A percentile compares a stretch with the other conserved stretches of the same genome.
phyloP scores from a whole-genome alignment of 2,113 vertebrate species.

The Pluvialis apricaria region DNA sequence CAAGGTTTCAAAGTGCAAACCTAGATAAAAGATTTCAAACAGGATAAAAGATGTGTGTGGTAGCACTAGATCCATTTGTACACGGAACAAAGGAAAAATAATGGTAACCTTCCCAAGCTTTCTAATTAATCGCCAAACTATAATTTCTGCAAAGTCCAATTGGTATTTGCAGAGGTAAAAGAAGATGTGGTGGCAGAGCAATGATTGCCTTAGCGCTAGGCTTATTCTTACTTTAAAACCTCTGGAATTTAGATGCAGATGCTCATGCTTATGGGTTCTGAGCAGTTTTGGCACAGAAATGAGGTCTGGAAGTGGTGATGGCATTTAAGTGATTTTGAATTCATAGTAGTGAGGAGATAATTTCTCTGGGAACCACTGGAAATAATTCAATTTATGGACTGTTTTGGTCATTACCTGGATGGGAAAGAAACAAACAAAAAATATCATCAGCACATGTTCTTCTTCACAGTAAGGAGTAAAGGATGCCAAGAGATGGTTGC shows the following conservation, averaged over 20 bases:
- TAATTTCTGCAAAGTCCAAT: not conserved
- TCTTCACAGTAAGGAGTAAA: not conserved
- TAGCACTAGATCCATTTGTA: not conserved
- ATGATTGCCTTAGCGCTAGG: not conserved
- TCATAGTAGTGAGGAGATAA: not conserved
- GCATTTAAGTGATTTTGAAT: not conserved
- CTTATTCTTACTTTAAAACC: not conserved
- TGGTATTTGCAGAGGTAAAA: not conserved
- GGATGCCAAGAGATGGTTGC: not conserved
- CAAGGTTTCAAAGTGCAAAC: not conserved
- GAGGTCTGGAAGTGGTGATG: not conserved
- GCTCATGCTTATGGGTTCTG: not conserved
- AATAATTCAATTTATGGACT: not conserved
- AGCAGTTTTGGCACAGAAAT: not conserved
- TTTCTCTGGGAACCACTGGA: not conserved
- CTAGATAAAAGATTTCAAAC: not conserved
- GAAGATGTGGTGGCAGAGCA: not conserved
- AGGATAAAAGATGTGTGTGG: not conserved
- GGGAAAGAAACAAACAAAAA: not conserved
- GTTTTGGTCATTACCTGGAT: constrained; percentile 1
- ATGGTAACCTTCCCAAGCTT: not conserved
- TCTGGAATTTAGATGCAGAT: not conserved
- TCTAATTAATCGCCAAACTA: not conserved
- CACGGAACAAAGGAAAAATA: not conserved
- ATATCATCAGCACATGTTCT: not conserved